Base-by-base conservation (phyloP, 2,797 vertebrate species). In the Hypotaenidia philippensis region DNA sequence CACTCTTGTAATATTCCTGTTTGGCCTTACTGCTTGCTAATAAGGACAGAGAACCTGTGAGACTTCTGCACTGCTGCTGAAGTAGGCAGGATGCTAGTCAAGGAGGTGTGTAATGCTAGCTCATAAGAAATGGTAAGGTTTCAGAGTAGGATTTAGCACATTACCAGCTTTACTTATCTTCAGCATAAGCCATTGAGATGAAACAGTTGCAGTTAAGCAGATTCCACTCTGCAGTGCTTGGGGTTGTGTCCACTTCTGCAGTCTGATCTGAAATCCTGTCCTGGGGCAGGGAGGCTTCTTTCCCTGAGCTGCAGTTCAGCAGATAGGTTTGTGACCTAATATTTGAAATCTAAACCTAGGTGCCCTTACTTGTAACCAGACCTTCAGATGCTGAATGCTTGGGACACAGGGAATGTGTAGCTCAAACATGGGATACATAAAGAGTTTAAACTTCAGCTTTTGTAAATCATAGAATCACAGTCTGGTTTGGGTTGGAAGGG, bases 101-200 rank as follows among this genome's bases (percentile, higher is more conserved):
- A 45, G 27, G 69, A 81, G 76, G 32, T 64, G 61, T 81, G 65
- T 75, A 78, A 47, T 72, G 61, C 83, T 59, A 78, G 44, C 83
- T 75, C 44, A 25, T 26, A 68, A 79, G 71, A 89, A 87, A 85
- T 25, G 29, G 60, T 85, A 31, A 64, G 79, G 87, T 61, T 96
- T 94, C 76, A 83, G 89, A 50, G n/a, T n/a, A 86, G 91, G 87
- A 88, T 88, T 90, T 94, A 91, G 55, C 41, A 88, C 57, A 60
- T 80, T 86, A 89, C 93, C 79, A 89, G 90, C 91, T 94, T 87
- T 93, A 68, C 71, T 85, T 92, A 41, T 38, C 87, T 89, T 90
- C 72, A 78, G 53, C 8, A 2, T 94, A 93, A 96, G 90, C 85
- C 41, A 20, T 69, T 88, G 53, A 61, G 79, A 65, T 89, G 76